Conservation (phyloP, 2,888 invertebrate species). For the Ochropleura leucogaster region DNA sequence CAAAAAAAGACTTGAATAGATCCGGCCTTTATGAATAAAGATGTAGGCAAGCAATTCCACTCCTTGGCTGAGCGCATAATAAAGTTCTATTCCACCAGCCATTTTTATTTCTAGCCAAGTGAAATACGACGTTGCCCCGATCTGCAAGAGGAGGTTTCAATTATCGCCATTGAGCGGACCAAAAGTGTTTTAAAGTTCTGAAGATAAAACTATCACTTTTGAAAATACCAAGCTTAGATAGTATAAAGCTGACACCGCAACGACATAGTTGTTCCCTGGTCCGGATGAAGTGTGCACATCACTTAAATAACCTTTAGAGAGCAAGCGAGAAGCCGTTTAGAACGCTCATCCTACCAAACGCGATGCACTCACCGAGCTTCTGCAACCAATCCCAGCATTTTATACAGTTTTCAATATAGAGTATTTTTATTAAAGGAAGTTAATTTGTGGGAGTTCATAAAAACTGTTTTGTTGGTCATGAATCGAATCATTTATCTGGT, state of each 20-base stretch:
- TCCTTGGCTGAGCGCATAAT: too few relatives aligned
- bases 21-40: too few relatives aligned
- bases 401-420: slow-evolving; percentile 28
- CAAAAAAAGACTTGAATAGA: too few relatives aligned
- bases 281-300: slow-evolving; percentile 42
- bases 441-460: not conserved
- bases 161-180: not conserved
- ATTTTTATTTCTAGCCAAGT: not conserved
- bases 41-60: too few relatives aligned
- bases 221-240: slow-evolving; percentile 2
- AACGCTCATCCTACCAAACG: slow-evolving; percentile 31
- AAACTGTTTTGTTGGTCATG: not conserved
- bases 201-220: slow-evolving; percentile 19
- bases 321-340: slow-evolving; percentile 39
- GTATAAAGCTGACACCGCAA: slow-evolving; percentile 32
- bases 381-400: slow-evolving; percentile 32
- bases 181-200: not conserved
- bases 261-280: slow-evolving; percentile 50
- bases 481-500: not conserved
- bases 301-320: slow-evolving; percentile 49
- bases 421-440: slow-evolving; percentile 18
- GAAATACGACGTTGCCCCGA: not conserved
- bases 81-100: not conserved
- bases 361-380: slow-evolving; percentile 36
- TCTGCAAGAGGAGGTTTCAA: not conserved